phyloP scores from a whole-genome alignment of 2,888 invertebrate species.

The Achlya flavicornis region DNA sequence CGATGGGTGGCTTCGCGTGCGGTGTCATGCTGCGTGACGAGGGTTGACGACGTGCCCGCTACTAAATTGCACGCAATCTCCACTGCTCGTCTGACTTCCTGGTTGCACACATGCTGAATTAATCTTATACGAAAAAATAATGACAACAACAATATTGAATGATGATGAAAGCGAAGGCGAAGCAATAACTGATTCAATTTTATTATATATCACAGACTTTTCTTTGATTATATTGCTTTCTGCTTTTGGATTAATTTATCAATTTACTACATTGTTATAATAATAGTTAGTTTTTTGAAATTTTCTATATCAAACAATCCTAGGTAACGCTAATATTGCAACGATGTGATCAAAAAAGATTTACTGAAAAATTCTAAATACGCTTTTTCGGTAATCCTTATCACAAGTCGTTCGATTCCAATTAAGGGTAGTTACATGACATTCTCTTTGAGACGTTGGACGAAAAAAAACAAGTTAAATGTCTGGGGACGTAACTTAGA shows the following conservation, averaged over 20 bases:
- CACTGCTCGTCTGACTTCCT: constrained; percentile 40
- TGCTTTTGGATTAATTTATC: too few species aligned
- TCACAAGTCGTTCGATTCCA: background rate
- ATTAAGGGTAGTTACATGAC: background rate
- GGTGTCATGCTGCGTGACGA: constrained; percentile 50
- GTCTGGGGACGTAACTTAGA: constrained; percentile 13
- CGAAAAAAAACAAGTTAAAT: constrained; percentile 17
- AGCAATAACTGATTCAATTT: background rate
- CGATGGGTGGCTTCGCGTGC: constrained; percentile 12
- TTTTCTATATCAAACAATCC: too few species aligned
- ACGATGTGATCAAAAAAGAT: background rate
- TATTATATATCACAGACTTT: background rate
- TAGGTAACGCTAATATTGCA: too few species aligned
- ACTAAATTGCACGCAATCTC: constrained; percentile 53
- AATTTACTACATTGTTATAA: too few species aligned
- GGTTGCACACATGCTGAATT: constrained; percentile 21
- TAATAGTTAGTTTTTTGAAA: too few species aligned
- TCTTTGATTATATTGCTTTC: background rate
- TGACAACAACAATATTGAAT: background rate
- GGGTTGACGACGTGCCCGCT: constrained; percentile 48
- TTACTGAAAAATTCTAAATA: background rate
- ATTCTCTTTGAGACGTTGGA: constrained; percentile 11
- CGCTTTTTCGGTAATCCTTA: background rate
- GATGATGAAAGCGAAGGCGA: background rate
- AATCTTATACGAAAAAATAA: background rate